These are phyloP conservation scores for Columba livia DNA, from an alignment of 2,113 vertebrate species.

Conservation along the genomic window DNA sequence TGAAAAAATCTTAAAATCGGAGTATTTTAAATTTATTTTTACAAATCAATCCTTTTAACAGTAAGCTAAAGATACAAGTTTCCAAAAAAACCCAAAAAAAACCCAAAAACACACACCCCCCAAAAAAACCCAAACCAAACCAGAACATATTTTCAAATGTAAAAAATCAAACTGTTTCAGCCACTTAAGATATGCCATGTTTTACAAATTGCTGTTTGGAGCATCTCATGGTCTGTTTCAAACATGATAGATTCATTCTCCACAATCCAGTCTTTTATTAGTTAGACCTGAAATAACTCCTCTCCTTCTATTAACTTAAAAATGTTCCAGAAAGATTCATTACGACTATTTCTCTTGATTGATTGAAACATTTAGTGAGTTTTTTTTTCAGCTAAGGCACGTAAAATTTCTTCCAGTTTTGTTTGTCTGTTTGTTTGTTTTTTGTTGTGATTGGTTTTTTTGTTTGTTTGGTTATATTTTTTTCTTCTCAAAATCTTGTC, in stretches of 20 bases:
- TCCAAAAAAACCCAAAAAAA: not conserved
- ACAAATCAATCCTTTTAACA: not conserved
- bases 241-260: not conserved
- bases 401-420: not conserved
- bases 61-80: not conserved
- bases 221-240: not conserved
- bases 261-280: not conserved
- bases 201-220: not conserved
- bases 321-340: not conserved
- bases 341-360: not conserved
- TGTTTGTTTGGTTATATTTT: too few species aligned
- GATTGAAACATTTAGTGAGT: not conserved
- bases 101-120: not conserved
- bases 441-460: too few species aligned
- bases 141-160: not conserved
- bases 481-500: not conserved
- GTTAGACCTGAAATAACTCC: not conserved
- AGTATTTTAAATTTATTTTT: not conserved
- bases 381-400: not conserved
- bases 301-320: not conserved
- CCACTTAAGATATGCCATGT: not conserved
- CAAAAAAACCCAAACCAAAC: too few species aligned
- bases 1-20: not conserved
- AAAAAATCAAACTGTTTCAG: not conserved
- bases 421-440: not conserved